Conservation (phyloP, 2,888 invertebrate species). For the Coelinius sp. region DNA sequence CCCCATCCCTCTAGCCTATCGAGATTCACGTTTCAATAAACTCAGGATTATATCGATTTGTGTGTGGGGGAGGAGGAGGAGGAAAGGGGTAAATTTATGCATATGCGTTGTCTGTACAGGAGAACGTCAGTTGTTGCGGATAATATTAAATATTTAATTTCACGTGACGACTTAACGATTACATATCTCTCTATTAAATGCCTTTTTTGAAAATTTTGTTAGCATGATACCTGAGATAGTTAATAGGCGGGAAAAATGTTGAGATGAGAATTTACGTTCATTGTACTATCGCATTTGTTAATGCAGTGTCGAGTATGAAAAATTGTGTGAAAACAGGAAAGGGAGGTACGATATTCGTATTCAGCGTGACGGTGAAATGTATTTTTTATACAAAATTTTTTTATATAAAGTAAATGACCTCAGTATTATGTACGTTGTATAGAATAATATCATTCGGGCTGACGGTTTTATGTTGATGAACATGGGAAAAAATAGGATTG, state of each 20-base stretch:
- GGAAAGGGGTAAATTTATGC: constrained; percentile 11
- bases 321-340: background rate
- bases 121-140: constrained; percentile 32
- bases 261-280: constrained; percentile 1
- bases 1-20: constrained; percentile 19
- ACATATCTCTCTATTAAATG: background rate
- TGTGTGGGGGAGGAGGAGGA: background rate
- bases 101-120: constrained; percentile 17
- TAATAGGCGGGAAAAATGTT: background rate
- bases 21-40: constrained; percentile 40
- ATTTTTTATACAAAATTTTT: constrained; percentile 13
- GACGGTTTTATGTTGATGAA: background rate
- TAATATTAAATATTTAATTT: constrained; percentile 31
- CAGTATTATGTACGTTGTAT: constrained; percentile 10
- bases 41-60: constrained; percentile 38
- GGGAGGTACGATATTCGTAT: background rate
- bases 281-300: background rate
- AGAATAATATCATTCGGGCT: constrained; percentile 15
- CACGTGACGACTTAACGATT: constrained; percentile 6
- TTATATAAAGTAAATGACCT: background rate
- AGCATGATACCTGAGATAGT: background rate
- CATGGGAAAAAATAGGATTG: background rate
- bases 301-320: background rate
- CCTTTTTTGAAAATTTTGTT: background rate
- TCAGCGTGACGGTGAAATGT: background rate